Base-by-base conservation (phyloP, 2,113 vertebrate species). In the Laticauda colubrina region DNA sequence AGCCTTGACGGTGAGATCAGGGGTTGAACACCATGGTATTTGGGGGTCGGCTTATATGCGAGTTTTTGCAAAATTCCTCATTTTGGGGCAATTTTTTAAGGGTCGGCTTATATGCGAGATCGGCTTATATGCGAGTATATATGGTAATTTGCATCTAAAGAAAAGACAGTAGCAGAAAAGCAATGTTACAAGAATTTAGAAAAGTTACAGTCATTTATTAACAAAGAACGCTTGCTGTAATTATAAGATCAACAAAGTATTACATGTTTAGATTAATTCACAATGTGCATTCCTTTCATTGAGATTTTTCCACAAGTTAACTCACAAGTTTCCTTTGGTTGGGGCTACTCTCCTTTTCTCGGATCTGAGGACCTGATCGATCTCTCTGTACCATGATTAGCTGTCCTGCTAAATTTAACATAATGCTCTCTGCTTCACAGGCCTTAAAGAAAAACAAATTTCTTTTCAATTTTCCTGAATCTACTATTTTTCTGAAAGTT, bases 361-460 rank as follows among this genome's bases (percentile, higher is more conserved):
- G 98, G 96, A 99, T 98, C 97, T 99, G 99, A 3, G 99, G 99
- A 69, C 99, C 99, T 23, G 99, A 99, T 23, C 99, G 98, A 96
- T 99, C 99, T 96, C 99, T 98, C 93, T 99, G 99, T 95, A 99
- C 97, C 99, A 99, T 99, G 96, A 99, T 99, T 89, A 99, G 97
- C 95, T 99, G 99, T 94, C 99, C 99, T 39, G 99, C 99, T 95
- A 99, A 98, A 95, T 99, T 99, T 93, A 99, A 97, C 98, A 99
- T 99, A 96, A 99, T 99, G 96, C 99, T 99, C 96, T 99, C 99
- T 95, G 99, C 99, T 96, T 98, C 98, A 96, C 98, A 99, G 95
- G 98, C 98, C 99, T 99, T 96, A 24, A 18, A 18, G 61, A 93
- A 92, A 92, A 20, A 69, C 39, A 53, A 94, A 14, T 4, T 43